Conservation (phyloP, 2,888 invertebrate genomes). For the Diarsia rubi region DNA sequence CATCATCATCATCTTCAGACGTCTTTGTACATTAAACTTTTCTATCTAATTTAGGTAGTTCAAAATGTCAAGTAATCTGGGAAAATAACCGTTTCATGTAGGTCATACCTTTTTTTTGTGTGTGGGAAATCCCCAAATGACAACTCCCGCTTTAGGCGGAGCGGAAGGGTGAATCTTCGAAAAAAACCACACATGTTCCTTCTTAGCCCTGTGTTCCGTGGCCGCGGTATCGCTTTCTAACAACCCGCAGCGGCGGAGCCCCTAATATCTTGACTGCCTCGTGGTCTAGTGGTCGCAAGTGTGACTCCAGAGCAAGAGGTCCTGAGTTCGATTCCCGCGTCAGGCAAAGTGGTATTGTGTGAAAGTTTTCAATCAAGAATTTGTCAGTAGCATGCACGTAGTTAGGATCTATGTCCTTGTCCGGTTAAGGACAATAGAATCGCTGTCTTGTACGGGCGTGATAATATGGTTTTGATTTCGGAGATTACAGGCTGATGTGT, state of each 20-base stretch:
- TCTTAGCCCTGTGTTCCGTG: too few relatives aligned
- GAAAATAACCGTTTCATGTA: slow-evolving; percentile 22
- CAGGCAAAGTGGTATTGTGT: background rate
- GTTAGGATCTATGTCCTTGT: background rate
- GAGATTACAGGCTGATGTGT: background rate
- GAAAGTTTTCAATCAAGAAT: background rate
- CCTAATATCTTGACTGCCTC: background rate
- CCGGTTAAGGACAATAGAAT: too few relatives aligned
- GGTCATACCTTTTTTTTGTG: background rate
- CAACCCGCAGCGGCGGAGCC: too few relatives aligned
- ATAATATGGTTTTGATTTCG: too few relatives aligned
- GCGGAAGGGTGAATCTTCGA: too few relatives aligned
- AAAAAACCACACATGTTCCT: too few relatives aligned
- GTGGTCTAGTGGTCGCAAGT: background rate
- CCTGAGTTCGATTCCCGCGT: background rate
- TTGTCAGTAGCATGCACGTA: background rate
- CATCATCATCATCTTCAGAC: slow-evolving; percentile 45
- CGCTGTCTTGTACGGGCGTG: background rate
- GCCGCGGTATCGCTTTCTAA: too few relatives aligned
- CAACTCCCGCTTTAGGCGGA: too few relatives aligned
- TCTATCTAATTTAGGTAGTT: slow-evolving; percentile 28
- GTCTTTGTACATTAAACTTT: slow-evolving; percentile 33
- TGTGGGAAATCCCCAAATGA: too few relatives aligned
- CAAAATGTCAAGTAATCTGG: slow-evolving; percentile 24
- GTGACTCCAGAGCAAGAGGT: background rate